Evolutionary conservation across 2,797 vertebrate species (phyloP).

Genomic region (Anomalospiza imberbis): DNA sequence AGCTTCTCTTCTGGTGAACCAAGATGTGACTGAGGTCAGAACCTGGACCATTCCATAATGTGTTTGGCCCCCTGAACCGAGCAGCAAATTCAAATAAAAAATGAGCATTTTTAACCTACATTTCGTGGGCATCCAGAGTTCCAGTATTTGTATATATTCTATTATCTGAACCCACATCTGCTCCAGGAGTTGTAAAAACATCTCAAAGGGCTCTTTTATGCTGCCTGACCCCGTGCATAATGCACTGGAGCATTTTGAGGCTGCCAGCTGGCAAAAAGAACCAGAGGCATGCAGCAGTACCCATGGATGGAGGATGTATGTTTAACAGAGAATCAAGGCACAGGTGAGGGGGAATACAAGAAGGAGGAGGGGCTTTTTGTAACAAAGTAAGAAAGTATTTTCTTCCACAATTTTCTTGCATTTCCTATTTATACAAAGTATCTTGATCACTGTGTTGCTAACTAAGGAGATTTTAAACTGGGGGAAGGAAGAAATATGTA

Average conservation of each 20-base stretch:
- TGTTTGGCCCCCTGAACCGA: neutral
- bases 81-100: neutral
- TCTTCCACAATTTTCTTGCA: conserved; percentile 67
- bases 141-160: neutral
- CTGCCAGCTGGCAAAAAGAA: conserved; percentile 50
- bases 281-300: neutral
- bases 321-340: neutral
- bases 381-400: conserved; percentile 69
- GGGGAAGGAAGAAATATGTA: conserved; percentile 41
- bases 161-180: conserved; percentile 28
- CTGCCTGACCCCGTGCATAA: conserved; percentile 41
- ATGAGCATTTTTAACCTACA: neutral
- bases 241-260: conserved; percentile 9
- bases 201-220: conserved; percentile 68
- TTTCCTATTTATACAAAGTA: conserved; percentile 71
- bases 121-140: conserved; percentile 27
- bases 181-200: conserved; percentile 29
- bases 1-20: neutral
- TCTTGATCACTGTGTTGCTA: conserved; percentile 67
- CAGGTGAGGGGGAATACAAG: neutral
- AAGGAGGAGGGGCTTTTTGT: conserved; percentile 36
- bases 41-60: neutral
- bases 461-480: conserved; percentile 62
- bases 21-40: neutral
- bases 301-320: neutral